These are phyloP conservation scores for Solenopsis fugax DNA, from an alignment of 1,140 invertebrate genomes.

Conservation along the genomic window DNA sequence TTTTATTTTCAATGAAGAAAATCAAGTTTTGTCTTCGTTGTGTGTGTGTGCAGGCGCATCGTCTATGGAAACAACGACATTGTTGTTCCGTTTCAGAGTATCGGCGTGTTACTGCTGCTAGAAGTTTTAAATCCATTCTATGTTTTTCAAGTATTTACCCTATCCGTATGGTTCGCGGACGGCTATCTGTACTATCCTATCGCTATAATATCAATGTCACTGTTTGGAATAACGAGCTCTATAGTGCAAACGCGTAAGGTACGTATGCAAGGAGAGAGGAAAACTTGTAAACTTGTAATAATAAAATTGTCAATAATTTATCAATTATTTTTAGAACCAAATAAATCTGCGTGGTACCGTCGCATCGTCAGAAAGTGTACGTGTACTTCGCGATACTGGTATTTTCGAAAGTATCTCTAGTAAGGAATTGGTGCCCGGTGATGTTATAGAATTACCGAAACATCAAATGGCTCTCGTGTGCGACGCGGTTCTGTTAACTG, in stretches of 20 bases:
- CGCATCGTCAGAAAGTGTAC: slow-evolving; percentile 89
- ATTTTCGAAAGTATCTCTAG: slow-evolving; percentile 87
- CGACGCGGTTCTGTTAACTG: slow-evolving; percentile 95
- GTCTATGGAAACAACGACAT: slow-evolving; percentile 95
- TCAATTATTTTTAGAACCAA: slow-evolving; percentile 89
- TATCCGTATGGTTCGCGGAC: slow-evolving; percentile 93
- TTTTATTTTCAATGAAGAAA: not conserved
- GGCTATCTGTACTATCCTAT: slow-evolving; percentile 95
- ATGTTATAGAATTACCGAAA: slow-evolving; percentile 95
- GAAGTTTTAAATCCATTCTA: slow-evolving; percentile 98
- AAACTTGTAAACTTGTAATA: not conserved
- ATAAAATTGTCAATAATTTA: not conserved
- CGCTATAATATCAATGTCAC: slow-evolving; percentile 95
- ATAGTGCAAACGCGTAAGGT: slow-evolving; percentile 94
- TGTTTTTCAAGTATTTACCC: slow-evolving; percentile 96
- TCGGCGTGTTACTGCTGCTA: slow-evolving; percentile 90
- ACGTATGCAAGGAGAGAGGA: slow-evolving; percentile 77
- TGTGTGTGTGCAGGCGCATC: slow-evolving; percentile 87
- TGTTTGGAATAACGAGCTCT: slow-evolving; percentile 93
- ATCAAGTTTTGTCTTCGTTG: not conserved
- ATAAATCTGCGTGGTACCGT: slow-evolving; percentile 90
- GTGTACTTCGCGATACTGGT: slow-evolving; percentile 86
- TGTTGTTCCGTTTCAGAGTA: slow-evolving; percentile 91
- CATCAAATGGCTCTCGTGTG: slow-evolving; percentile 95
- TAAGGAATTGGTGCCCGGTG: slow-evolving; percentile 94